A percentile compares a stretch with the other conserved stretches of the same genome.
Evolutionary conservation across 2,113 vertebrate genomes (phyloP).

Genomic region (Nyctibius bracteatus): DNA sequence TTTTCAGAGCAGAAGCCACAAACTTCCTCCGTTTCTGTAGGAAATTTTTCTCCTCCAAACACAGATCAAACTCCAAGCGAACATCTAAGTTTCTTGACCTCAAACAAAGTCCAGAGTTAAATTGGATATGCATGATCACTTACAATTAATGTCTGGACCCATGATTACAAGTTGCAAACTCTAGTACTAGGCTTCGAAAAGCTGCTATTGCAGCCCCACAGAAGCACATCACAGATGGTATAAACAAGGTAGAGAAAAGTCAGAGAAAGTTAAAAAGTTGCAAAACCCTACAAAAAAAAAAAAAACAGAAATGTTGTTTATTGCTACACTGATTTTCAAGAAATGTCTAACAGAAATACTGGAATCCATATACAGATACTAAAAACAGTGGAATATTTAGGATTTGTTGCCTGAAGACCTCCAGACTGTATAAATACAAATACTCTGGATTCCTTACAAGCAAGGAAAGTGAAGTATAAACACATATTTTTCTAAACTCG

Average conservation of each 20-base stretch:
- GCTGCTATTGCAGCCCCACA: background rate
- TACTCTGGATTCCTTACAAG: background rate
- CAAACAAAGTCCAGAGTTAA: background rate
- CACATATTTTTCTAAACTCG: background rate
- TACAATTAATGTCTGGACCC: background rate
- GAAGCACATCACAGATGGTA: background rate
- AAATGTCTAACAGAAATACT: background rate
- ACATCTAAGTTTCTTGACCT: constrained; percentile 67
- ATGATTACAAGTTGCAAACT: background rate
- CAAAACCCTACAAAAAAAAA: background rate
- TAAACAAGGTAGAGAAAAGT: background rate
- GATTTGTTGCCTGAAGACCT: background rate
- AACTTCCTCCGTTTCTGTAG: constrained; percentile 75
- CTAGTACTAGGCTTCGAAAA: background rate
- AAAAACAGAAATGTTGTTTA: background rate
- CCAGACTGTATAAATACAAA: background rate
- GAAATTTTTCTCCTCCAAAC: constrained; percentile 76
- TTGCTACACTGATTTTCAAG: background rate
- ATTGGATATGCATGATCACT: background rate
- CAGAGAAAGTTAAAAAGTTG: background rate
- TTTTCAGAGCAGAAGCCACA: constrained; percentile 74
- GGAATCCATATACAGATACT: background rate
- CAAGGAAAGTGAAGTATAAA: background rate
- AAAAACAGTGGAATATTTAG: background rate
- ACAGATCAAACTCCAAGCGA: constrained; percentile 77